Conservation (phyloP, 2,113 vertebrate species). For the Macroglossus sobrinus region DNA sequence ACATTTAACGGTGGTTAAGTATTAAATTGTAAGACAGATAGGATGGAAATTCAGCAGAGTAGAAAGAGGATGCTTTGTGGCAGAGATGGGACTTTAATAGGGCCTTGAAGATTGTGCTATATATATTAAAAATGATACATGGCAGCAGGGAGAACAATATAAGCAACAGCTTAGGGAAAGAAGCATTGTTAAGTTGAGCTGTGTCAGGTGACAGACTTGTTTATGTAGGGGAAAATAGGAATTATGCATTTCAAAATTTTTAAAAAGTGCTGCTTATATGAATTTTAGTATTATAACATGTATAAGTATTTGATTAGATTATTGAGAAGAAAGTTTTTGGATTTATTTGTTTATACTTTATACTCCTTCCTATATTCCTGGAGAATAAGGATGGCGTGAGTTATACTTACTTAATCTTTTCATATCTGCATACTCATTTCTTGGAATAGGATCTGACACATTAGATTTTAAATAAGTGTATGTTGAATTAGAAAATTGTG, state of each 20-base stretch:
- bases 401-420: neutral
- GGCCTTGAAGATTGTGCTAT: neutral
- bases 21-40: neutral
- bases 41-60: neutral
- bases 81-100: neutral
- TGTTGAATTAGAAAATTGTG: neutral
- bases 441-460: neutral
- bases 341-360: neutral
- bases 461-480: neutral
- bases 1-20: neutral
- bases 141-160: neutral
- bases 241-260: neutral
- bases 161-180: neutral
- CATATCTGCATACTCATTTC: neutral
- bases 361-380: neutral
- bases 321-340: neutral
- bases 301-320: neutral
- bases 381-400: neutral
- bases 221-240: neutral
- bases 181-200: neutral
- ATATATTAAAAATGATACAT: neutral
- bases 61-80: neutral
- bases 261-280: neutral
- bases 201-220: neutral
- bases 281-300: neutral